These are phyloP conservation scores for Chinchilla lanigera DNA, from an alignment of 2,113 vertebrate species.

Conservation along the genomic window DNA sequence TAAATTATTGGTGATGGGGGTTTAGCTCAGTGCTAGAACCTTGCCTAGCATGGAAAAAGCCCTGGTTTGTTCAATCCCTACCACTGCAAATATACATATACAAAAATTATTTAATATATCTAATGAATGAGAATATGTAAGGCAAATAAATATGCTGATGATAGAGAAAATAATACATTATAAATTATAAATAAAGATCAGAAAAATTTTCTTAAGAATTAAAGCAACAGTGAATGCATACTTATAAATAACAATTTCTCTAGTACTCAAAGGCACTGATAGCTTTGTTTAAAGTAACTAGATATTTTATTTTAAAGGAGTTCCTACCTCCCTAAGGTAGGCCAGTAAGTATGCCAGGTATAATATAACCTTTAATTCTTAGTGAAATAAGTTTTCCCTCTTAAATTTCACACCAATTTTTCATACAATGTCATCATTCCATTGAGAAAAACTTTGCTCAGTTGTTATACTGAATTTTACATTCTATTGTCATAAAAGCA, in stretches of 20 bases:
- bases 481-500: constrained; percentile 28
- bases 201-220: neutral
- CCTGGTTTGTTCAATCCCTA: neutral
- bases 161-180: constrained; percentile 9
- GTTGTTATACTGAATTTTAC: neutral
- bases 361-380: neutral
- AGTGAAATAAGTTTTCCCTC: neutral
- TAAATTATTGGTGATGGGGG: neutral
- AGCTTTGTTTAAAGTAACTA: neutral
- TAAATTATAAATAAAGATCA: constrained; percentile 11
- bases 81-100: neutral
- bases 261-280: neutral
- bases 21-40: neutral
- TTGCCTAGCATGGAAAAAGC: neutral
- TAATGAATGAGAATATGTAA: constrained; percentile 21
- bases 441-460: neutral
- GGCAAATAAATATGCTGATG: neutral
- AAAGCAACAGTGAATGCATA: constrained; percentile 34
- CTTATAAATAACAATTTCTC: neutral
- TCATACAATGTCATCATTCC: neutral
- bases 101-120: neutral
- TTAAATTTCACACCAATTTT: constrained; percentile 20
- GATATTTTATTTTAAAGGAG: neutral
- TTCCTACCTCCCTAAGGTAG: neutral
- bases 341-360: neutral